Conservation (phyloP, 2,797 vertebrate species). For the Tamandua tetradactyla region DNA sequence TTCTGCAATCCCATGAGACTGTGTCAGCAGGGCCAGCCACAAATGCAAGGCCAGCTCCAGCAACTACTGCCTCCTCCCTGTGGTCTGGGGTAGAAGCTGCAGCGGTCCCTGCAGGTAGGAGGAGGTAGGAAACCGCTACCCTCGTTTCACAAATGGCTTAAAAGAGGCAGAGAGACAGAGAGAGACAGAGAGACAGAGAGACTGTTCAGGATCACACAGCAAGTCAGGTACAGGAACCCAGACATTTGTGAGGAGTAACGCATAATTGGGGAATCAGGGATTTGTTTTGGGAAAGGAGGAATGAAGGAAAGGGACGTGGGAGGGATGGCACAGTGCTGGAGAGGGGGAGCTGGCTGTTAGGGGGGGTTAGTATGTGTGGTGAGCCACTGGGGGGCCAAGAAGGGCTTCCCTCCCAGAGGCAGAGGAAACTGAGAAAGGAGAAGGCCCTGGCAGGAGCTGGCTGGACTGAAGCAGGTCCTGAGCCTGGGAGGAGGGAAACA, state of each 20-base stretch:
- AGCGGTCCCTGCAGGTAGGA: background rate
- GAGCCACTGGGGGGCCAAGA: background rate
- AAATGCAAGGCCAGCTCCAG: background rate
- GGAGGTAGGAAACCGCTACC: background rate
- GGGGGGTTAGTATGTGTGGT: background rate
- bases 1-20: background rate
- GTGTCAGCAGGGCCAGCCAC: background rate
- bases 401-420: background rate
- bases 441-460: background rate
- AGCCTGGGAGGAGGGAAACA: background rate
- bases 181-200: background rate
- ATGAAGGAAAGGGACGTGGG: background rate
- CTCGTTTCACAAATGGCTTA: conserved; percentile 1
- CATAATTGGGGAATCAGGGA: background rate
- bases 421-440: background rate
- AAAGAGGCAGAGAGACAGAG: background rate
- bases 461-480: background rate
- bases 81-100: background rate
- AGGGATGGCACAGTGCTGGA: background rate
- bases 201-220: conserved; percentile 23
- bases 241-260: background rate
- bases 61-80: background rate
- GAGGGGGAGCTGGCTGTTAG: background rate
- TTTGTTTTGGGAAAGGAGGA: conserved; percentile 6
- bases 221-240: background rate